A percentile compares a stretch with the other conserved stretches of the same genome.
Conservation (phyloP, 2,888 invertebrate genomes). For the Drosophila austrosaltans region DNA sequence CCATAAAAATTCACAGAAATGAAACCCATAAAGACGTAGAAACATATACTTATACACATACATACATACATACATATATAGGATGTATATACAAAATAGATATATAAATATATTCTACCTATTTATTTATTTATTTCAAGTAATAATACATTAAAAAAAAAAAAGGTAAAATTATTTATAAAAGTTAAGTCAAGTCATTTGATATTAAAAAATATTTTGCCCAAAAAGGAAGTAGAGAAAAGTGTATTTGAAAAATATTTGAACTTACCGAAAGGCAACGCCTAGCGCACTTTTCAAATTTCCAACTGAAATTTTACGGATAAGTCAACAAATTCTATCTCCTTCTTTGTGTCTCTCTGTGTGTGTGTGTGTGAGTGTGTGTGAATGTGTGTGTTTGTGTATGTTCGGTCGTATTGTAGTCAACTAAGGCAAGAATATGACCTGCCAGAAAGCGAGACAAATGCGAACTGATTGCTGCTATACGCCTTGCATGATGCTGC, state of each 20-base stretch:
- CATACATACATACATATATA: constrained; percentile 15
- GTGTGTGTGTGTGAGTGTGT: constrained; percentile 3
- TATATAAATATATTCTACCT: too few relatives aligned
- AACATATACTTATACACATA: neutral
- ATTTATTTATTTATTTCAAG: too few relatives aligned
- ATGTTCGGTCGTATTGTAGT: too few relatives aligned
- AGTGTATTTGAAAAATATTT: neutral
- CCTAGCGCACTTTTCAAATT: constrained; percentile 51
- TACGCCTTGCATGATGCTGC: constrained; percentile 43
- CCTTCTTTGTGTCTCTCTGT: neutral
- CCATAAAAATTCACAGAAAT: constrained; percentile 3
- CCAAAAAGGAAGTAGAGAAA: neutral
- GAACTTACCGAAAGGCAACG: constrained; percentile 28
- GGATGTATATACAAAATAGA: too few relatives aligned
- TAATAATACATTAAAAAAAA: neutral
- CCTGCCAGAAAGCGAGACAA: constrained; percentile 67
- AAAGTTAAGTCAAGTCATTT: too few relatives aligned
- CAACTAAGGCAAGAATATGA: constrained; percentile 34
- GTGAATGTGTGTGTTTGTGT: neutral
- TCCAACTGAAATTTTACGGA: constrained; percentile 44
- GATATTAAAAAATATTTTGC: too few relatives aligned
- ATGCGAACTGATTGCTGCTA: constrained; percentile 57
- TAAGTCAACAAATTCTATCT: constrained; percentile 22
- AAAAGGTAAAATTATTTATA: neutral
- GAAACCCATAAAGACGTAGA: neutral